Percentiles rank a stretch among this genome's conserved stretches.
Evolutionary conservation across 2,888 invertebrate species (phyloP).

Genomic region (Cephus sareptanus): DNA sequence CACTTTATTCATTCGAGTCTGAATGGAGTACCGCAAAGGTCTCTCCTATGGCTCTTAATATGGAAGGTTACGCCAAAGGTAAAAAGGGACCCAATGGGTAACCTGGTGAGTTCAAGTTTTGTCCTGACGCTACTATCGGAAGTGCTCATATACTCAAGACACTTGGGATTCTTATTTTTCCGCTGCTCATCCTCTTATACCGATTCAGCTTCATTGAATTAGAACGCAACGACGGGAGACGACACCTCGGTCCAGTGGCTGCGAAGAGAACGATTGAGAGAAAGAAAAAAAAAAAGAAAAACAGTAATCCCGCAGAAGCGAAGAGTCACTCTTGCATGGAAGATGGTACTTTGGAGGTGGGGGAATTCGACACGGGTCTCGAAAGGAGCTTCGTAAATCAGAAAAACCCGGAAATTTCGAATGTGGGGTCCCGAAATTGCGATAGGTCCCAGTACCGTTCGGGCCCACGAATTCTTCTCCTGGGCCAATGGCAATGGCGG

Average conservation of each 20-base stretch:
- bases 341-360: background rate
- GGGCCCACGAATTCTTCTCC: background rate
- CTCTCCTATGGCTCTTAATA: slow-evolving; percentile 4
- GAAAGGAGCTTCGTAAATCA: background rate
- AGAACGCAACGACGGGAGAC: background rate
- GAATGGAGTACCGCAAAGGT: slow-evolving; percentile 49
- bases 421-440: background rate
- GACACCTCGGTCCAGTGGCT: background rate
- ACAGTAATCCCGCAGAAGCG: background rate
- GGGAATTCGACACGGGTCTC: background rate
- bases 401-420: background rate
- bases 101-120: background rate
- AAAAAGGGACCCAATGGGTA: background rate
- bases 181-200: background rate
- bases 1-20: slow-evolving; percentile 46
- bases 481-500: background rate
- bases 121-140: background rate
- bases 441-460: background rate
- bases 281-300: background rate
- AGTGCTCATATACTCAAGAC: background rate
- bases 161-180: background rate
- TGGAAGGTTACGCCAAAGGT: background rate
- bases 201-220: background rate
- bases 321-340: background rate
- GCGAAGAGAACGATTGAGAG: background rate